Conservation (phyloP, 2,888 invertebrate species). For the Agonopterix subpropinquella region DNA sequence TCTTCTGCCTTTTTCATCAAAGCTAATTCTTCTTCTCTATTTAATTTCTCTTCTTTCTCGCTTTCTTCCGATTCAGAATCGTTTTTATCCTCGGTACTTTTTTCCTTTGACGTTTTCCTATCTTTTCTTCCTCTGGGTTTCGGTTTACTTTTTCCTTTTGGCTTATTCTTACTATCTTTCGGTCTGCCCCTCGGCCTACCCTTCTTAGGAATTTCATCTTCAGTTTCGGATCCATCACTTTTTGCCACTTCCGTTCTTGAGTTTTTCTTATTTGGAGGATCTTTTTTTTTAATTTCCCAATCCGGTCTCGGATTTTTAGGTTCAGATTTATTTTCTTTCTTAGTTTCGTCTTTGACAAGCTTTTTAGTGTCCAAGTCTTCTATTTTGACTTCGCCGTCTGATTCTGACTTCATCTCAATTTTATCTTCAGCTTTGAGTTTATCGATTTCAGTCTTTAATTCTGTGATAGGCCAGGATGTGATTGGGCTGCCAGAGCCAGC, state of each 20-base stretch:
- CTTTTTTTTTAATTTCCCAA: conserved; percentile 18
- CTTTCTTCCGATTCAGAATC: conserved; percentile 72
- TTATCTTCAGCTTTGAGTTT: conserved; percentile 65
- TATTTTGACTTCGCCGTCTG: conserved; percentile 70
- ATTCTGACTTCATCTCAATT: conserved; percentile 66
- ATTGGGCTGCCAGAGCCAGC: conserved; percentile 55
- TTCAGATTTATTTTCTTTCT: conserved; percentile 21
- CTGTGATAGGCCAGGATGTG: conserved; percentile 61
- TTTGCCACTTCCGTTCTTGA: conserved; percentile 29
- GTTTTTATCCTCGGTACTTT: conserved; percentile 60
- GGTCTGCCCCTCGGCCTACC: conserved; percentile 44
- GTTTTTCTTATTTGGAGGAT: conserved; percentile 24
- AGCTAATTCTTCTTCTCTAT: conserved; percentile 73
- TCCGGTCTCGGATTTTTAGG: conserved; percentile 24
- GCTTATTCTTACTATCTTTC: conserved; percentile 43
- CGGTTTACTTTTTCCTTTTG: conserved; percentile 49
- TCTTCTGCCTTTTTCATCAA: conserved; percentile 83
- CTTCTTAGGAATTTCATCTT: conserved; percentile 46
- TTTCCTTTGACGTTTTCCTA: conserved; percentile 61
- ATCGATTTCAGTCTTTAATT: conserved; percentile 58
- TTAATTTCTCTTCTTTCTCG: conserved; percentile 76
- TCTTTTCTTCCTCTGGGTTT: conserved; percentile 65
- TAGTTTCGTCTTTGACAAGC: conserved; percentile 56
- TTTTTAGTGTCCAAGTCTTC: conserved; percentile 69
- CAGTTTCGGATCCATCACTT: conserved; percentile 47